Base-by-base conservation (phyloP, 2,888 invertebrate species). In the Gerris lacustris region DNA sequence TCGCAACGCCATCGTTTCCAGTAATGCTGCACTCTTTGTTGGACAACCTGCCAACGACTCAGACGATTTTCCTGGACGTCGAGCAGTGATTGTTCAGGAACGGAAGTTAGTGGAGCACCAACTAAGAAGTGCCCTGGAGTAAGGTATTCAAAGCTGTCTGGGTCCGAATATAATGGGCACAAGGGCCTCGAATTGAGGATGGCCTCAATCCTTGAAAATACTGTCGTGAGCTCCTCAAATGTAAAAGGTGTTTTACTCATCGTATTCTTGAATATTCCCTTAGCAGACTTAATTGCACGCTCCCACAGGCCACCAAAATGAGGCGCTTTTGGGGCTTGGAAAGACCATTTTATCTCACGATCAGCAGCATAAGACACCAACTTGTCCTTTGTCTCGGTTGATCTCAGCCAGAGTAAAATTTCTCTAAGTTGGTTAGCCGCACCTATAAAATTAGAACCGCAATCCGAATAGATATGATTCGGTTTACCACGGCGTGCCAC, bases 361-460 rank as follows among this genome's bases (percentile, higher is more conserved):
- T 18, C 44, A 45, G 70, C 11, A 11, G 67, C 17, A 17, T 70
- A 72, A 44, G 15, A 76, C 74, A 4, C 72, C 70, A 15, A 75
- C 71, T 6, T 68, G 69, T 0, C 74, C 67, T n/a, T 76, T 0
- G 44, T 70, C 15, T 5, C 69, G 66, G 63, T 67, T 31, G 0
- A 72, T 7, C 6, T 69, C 9, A 67, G 69, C 31, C 63, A 71
- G 7, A 67, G 5, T 11, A 62, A 44, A 15, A 63, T 17, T 63
- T 68, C 69, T 45, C 70, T 47, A 11, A 74, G 45, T 15, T 74
- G 55, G 6, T 62, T 69, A 63, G 73, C 73, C 0, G 79, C 78
- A 5, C 78, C 79, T 2, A 79, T 75, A 69, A 79, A 80, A 70
- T 79, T 80, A 0, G 77, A 77, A 1, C 77, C 79, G 45, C 78